Evolutionary conservation across 2,797 vertebrate species (phyloP).

Genomic region (Mus minutoides): DNA sequence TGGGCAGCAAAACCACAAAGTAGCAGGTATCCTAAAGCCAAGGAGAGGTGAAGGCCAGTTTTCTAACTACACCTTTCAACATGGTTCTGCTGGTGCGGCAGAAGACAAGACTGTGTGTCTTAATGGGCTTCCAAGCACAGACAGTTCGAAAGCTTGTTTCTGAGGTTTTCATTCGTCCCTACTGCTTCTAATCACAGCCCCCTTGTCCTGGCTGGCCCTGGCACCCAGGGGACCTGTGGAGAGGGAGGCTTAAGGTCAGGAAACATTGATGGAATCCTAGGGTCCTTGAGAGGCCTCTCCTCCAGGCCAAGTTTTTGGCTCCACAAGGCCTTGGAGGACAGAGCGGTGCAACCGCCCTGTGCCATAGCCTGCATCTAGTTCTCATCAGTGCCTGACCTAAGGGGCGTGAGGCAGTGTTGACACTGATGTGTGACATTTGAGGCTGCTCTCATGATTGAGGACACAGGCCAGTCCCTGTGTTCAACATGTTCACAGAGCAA

Average conservation of each 20-base stretch:
- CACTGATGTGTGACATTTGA: fast-evolving
- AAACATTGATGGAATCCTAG: not conserved
- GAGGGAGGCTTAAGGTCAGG: too few relatives aligned
- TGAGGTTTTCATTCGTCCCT: not conserved
- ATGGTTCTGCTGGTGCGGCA: not conserved
- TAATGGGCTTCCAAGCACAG: not conserved
- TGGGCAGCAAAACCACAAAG: not conserved
- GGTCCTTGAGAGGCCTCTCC: not conserved
- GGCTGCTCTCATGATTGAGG: too few relatives aligned
- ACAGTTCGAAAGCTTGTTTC: not conserved
- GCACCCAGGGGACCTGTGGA: too few relatives aligned
- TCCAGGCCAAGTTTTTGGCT: not conserved
- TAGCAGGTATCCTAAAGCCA: not conserved
- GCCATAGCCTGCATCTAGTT: not conserved
- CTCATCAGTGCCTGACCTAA: too few relatives aligned
- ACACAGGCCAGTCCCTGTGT: too few relatives aligned
- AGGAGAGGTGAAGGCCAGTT: not conserved
- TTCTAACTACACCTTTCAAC: not conserved
- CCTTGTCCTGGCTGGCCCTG: not conserved
- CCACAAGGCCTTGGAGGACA: not conserved
- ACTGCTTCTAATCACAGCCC: not conserved
- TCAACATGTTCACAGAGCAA: not conserved
- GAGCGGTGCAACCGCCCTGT: not conserved
- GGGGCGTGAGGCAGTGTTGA: not conserved
- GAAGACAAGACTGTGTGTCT: not conserved